Evolutionary conservation across 2,888 invertebrate genomes (phyloP).

Genomic region (Meiosimyza platycephala): DNA sequence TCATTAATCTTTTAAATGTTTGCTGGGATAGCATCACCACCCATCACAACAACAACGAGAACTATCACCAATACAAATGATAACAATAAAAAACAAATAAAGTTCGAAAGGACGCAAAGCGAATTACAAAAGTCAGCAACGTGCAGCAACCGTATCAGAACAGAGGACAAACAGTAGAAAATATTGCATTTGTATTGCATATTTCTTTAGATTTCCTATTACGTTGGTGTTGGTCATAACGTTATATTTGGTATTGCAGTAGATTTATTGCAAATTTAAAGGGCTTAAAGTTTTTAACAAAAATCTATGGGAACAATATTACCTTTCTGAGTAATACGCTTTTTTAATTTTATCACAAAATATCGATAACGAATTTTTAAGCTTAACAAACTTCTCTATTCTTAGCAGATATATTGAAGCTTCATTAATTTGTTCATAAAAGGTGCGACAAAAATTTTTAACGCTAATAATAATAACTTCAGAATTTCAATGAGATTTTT

Average conservation of each 20-base stretch:
- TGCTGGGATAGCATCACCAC: background rate
- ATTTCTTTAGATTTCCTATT: slow-evolving; percentile 18
- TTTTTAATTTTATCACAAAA: too few relatives aligned
- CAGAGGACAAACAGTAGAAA: slow-evolving; percentile 35
- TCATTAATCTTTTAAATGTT: background rate
- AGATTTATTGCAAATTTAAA: background rate
- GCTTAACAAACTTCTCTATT: too few relatives aligned
- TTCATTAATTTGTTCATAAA: too few relatives aligned
- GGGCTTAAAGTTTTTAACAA: background rate
- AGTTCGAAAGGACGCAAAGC: slow-evolving; percentile 13
- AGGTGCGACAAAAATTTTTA: too few relatives aligned
- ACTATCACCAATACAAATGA: slow-evolving; percentile 14
- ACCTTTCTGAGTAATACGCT: too few relatives aligned
- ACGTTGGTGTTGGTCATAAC: background rate
- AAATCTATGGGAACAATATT: too few relatives aligned
- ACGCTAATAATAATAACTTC: too few relatives aligned
- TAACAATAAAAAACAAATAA: slow-evolving; percentile 37
- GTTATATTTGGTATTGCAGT: slow-evolving; percentile 3
- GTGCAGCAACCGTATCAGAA: background rate
- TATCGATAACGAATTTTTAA: too few relatives aligned
- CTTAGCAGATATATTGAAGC: too few relatives aligned
- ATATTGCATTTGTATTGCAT: slow-evolving; percentile 31
- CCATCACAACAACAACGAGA: background rate
- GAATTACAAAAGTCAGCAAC: slow-evolving; percentile 12
- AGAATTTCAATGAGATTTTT: too few relatives aligned